Evolutionary conservation across 1,140 invertebrate genomes (phyloP).

Genomic region (Drosophila gunungcola): DNA sequence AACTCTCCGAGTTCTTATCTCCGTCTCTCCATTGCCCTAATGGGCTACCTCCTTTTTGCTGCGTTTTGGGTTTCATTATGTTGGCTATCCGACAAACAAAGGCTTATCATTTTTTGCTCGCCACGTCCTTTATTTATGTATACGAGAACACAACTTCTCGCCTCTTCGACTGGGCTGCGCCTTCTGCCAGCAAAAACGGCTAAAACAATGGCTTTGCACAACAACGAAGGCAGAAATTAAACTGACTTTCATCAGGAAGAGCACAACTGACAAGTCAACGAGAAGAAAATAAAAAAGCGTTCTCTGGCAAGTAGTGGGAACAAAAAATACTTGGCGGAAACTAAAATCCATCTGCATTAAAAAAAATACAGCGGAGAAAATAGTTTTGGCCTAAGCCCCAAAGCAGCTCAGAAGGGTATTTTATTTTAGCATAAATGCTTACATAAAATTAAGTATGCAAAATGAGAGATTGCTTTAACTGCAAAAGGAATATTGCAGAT

Average conservation of each 20-base stretch:
- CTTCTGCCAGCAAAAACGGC: conserved; percentile 45
- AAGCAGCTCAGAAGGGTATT: conserved; percentile 6
- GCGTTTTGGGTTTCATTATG: conserved; percentile 56
- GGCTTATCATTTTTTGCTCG: conserved; percentile 66
- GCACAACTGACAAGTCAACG: conserved; percentile 21
- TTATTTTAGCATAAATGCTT: conserved; percentile 16
- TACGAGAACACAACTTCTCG: conserved; percentile 25
- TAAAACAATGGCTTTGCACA: conserved; percentile 58
- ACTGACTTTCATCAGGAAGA: conserved; percentile 47
- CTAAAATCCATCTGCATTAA: conserved; percentile 48
- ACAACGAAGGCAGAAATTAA: conserved; percentile 49
- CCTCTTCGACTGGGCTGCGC: not conserved
- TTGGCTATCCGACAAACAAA: conserved; percentile 61
- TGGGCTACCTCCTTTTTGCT: conserved; percentile 33
- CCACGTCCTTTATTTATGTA: conserved; percentile 34
- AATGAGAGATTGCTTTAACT: conserved; percentile 1
- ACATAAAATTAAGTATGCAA: conserved; percentile 8
- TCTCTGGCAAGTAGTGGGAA: conserved; percentile 15
- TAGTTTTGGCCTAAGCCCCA: conserved; percentile 7
- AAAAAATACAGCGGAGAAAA: conserved; percentile 5
- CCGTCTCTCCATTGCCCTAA: conserved; percentile 54
- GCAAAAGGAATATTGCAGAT: conserved; percentile 7
- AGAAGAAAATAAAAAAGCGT: conserved; percentile 12
- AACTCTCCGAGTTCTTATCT: conserved; percentile 37
- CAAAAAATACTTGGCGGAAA: conserved; percentile 32